Base-by-base conservation (phyloP, 2,888 invertebrate genomes). In the Trisateles emortualis region DNA sequence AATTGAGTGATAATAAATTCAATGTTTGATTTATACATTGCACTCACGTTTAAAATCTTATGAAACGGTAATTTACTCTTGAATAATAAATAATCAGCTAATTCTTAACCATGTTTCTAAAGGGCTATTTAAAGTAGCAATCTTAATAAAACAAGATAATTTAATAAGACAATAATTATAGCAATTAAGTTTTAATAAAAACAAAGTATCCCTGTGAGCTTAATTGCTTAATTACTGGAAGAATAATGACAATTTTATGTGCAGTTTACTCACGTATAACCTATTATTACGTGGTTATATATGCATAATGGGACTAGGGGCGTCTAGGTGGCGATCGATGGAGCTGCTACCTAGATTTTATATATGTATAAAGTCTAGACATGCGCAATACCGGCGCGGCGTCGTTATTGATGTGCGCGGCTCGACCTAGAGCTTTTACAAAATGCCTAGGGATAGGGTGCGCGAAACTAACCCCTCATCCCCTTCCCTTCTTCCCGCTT, bases 361-460 rank as follows among this genome's bases (percentile, higher is more conserved):
- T 59, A 45, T 48, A 59, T 66, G 36, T 35, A 14, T 5, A n/a
- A 5, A 26, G 8, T 26, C 53, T 5, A 63, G 68, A 59, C 61
- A 14, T 65, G 70, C 71, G 71, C 68, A 58, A 46, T 60, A 38
- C 35, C 2, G 38, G 11, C n/a, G 40, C 2, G 38, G 11, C n/a
- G 40, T 40, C 17, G 24, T 19, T 70, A 58, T 57, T 49, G 59
- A 61, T 50, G 33, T 68, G 71, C 71, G 70, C 65, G 55, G 45
- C 17, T 57, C 24, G 38, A 57, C 53, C 59, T 53, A 59, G 52
- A 59, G 56, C 54, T 59, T 56, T 16, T 26, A 43, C 44, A 49
- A 53, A 40, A 39, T 54, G 60, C 72, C 73, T 73, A 72, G 77
- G 64, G 62, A 63, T 32, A 46, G 13, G 50, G 47, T 68, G 61